phyloP scores from a whole-genome alignment of 1,140 invertebrate species.

The Halictus rubicundus region DNA sequence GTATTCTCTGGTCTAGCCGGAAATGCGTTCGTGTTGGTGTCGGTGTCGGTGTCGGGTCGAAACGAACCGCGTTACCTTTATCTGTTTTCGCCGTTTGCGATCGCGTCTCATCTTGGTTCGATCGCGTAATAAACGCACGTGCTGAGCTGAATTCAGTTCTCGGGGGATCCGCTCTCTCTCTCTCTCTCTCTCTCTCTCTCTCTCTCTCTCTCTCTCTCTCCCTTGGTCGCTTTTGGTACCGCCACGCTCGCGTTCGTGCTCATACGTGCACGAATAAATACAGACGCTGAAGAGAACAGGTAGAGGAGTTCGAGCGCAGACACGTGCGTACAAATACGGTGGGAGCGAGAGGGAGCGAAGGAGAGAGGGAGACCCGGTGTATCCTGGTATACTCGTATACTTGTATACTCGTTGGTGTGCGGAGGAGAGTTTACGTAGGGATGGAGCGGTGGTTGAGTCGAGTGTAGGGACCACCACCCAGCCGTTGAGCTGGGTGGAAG shows the following conservation, averaged over 20 bases:
- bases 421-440: constrained; percentile 41
- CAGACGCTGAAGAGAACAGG: constrained; percentile 24
- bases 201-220: too few species aligned
- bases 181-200: constrained; percentile 46
- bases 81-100: neutral
- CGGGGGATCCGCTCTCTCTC: constrained; percentile 59
- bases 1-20: neutral
- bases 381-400: neutral
- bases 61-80: neutral
- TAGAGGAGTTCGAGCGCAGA: neutral
- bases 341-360: neutral
- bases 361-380: constrained; percentile 5
- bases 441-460: constrained; percentile 20
- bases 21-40: too few species aligned
- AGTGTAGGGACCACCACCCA: constrained; percentile 28
- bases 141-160: constrained; percentile 68
- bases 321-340: neutral
- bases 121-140: constrained; percentile 37
- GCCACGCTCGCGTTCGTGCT: constrained; percentile 13
- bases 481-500: constrained; percentile 53
- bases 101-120: constrained; percentile 12
- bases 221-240: neutral
- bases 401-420: neutral
- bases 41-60: neutral
- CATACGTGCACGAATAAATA: constrained; percentile 19